These are phyloP conservation scores for Rhagologus leucostigma DNA, from an alignment of 2,113 vertebrate genomes.

Conservation along the genomic window DNA sequence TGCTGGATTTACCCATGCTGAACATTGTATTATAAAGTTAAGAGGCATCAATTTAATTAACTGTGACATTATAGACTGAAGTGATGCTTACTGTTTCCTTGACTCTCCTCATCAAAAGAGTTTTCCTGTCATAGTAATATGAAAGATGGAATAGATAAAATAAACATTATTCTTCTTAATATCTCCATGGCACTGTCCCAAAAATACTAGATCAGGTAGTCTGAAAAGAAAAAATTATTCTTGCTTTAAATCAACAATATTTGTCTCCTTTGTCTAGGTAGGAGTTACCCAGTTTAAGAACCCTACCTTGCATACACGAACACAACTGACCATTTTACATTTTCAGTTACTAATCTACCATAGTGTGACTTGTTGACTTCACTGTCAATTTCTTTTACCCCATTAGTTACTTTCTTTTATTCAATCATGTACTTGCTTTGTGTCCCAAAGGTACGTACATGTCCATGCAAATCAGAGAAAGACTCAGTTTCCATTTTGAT, in stretches of 20 bases:
- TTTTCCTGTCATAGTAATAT: not conserved
- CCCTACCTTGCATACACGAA: not conserved
- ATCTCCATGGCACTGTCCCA: not conserved
- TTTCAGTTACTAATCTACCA: not conserved
- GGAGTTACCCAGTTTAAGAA: not conserved
- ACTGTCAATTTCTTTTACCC: not conserved
- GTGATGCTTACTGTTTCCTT: not conserved
- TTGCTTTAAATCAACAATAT: not conserved
- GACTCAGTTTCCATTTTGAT: slow-evolving; percentile 49
- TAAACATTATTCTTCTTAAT: not conserved
- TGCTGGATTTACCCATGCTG: not conserved
- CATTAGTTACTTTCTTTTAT: not conserved
- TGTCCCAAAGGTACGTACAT: not conserved
- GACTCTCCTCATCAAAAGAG: not conserved
- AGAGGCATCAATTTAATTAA: not conserved
- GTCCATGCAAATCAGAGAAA: not conserved
- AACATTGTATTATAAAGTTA: not conserved
- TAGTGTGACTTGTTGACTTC: not conserved
- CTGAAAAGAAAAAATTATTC: not conserved
- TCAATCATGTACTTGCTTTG: not conserved
- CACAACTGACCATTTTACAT: not conserved
- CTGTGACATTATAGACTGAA: not conserved
- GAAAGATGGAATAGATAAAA: not conserved
- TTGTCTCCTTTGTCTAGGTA: not conserved
- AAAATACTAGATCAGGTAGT: not conserved